Base-by-base conservation (phyloP, 1,140 invertebrate species). In the Bathynomus jamesi region DNA sequence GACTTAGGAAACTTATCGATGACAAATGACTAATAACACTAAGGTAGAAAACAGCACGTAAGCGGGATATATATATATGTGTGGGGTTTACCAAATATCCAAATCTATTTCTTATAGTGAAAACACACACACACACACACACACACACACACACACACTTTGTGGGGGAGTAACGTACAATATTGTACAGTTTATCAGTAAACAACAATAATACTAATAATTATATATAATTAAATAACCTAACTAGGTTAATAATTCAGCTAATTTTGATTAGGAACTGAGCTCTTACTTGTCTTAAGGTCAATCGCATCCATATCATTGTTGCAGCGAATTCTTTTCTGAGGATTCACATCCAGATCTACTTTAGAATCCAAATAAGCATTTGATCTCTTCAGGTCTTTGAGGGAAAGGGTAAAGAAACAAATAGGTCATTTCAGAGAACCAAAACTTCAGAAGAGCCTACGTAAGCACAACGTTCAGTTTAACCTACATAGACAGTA, bases 341-440 rank as follows among this genome's bases (percentile, higher is more conserved):
- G 28, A 24, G 21, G 17, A 27, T 0, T 25, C 4, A 5, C 4
- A 3, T 27, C 0, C 25, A 64, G 17, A 25, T 11, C 25, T 0
- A 64, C 17, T 64, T 27, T 17, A 8, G 25, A n/a, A 25, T 21
- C 3, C 2, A 64, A 27, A 67, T 29, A 69, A 46, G 4, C 61
- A 69, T 27, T 73, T 67, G n/a, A 69, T 67, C 28, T 73, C 63
- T 8, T 67, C 72, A 13, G 63, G 32, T 0, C 62, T 28, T 60
- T 67, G 64, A 4, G 66, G 31, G 66, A 64, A 53, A 60, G 27
- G n/a, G n/a, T 53, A 69, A 46, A 30, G 53, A 65, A n/a, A 65
- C 31, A 62, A n/a, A 24, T 31, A 25, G 10, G 17, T 21, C 61
- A 60, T 53, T n/a, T 28, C 17, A 8, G 25, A 53, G 60, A 28